A percentile compares a stretch with the other conserved stretches of the same genome.
Conservation (phyloP, 2,113 vertebrate genomes). For the Dascyllus trimaculatus region DNA sequence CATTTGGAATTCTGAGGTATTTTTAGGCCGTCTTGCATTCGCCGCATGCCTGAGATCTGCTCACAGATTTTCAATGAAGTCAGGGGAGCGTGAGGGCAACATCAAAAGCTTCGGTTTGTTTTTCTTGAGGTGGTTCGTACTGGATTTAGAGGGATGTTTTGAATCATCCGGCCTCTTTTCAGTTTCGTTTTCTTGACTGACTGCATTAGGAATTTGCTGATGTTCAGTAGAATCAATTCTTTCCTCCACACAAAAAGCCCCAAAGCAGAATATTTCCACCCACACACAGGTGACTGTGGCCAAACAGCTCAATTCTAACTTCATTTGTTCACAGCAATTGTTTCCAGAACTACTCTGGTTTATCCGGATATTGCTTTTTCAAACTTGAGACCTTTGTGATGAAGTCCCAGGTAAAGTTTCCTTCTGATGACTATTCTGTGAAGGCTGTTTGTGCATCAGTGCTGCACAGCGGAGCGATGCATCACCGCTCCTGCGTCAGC, state of each 20-base stretch:
- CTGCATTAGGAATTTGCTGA: background rate
- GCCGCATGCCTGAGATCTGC: background rate
- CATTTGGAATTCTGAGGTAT: conserved; percentile 8
- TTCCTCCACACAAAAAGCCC: background rate
- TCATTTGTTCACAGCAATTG: conserved; percentile 1
- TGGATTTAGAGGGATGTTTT: background rate
- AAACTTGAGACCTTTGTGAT: background rate
- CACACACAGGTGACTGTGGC: background rate
- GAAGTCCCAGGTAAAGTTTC: background rate
- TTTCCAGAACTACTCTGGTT: background rate
- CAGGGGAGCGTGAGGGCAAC: background rate
- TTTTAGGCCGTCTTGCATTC: background rate
- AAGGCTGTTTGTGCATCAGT: background rate
- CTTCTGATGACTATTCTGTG: background rate
- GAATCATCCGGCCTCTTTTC: background rate
- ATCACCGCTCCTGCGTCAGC: background rate
- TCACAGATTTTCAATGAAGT: background rate
- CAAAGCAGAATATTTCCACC: no score
- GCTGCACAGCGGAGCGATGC: background rate
- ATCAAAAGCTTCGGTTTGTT: background rate
- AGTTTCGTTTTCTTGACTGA: background rate
- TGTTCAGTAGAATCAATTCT: background rate
- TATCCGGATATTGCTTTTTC: conserved; percentile 9
- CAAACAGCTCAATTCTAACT: background rate
- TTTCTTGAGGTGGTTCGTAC: background rate